phyloP scores from a whole-genome alignment of 1,140 invertebrate species.

The Ceratina japonica region DNA sequence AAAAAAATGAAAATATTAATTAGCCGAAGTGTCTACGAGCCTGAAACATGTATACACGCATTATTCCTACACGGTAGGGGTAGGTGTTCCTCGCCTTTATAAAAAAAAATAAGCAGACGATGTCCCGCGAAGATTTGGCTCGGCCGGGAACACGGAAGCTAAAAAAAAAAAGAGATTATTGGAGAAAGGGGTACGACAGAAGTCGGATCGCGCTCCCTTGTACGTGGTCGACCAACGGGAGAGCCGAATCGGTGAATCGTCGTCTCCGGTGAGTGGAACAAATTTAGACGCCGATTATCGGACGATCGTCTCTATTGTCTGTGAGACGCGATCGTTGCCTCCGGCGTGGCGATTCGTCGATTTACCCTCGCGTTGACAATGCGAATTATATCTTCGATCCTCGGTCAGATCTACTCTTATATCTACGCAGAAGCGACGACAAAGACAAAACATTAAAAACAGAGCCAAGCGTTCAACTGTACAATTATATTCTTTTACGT shows the following conservation, averaged over 20 bases:
- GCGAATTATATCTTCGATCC: slow-evolving; percentile 42
- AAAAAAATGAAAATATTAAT: slow-evolving; percentile 51
- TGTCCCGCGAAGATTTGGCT: slow-evolving; percentile 30
- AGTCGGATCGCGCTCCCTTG: slow-evolving; percentile 23
- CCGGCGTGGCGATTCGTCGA: neutral
- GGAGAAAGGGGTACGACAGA: neutral
- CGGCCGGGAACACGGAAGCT: neutral
- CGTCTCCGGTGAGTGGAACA: neutral
- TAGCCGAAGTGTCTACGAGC: slow-evolving; percentile 48
- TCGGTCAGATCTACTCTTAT: slow-evolving; percentile 13
- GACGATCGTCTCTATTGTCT: too few species aligned
- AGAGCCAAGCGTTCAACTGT: slow-evolving; percentile 67
- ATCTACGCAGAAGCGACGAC: slow-evolving; percentile 19
- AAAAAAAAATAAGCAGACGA: slow-evolving; percentile 20
- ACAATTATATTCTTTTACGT: slow-evolving; percentile 71
- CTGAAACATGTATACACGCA: slow-evolving; percentile 21
- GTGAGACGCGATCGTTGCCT: neutral
- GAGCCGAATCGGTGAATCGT: slow-evolving; percentile 18
- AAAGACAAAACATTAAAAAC: slow-evolving; percentile 17
- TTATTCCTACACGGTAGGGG: slow-evolving; percentile 30
- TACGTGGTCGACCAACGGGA: slow-evolving; percentile 45
- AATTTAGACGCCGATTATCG: neutral
- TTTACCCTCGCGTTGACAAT: slow-evolving; percentile 22
- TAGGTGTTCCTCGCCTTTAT: neutral
- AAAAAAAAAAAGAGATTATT: too few species aligned